phyloP scores from a whole-genome alignment of 2,113 vertebrate genomes.

The Paramormyrops kingsleyae region DNA sequence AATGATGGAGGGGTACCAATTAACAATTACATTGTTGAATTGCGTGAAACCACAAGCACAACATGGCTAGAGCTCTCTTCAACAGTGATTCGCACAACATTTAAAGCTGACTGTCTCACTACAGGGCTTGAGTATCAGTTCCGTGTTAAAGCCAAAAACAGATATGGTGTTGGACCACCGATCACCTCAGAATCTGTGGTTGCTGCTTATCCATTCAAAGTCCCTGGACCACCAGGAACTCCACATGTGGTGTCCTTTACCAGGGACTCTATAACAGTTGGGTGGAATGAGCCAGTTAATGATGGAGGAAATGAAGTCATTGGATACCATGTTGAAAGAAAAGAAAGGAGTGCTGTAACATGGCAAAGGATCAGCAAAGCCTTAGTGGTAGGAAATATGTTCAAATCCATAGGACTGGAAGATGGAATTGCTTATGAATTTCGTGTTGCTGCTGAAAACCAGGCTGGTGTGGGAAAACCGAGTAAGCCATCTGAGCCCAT shows the following conservation, averaged over 20 bases:
- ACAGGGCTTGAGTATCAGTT: slow-evolving; percentile 93
- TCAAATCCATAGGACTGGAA: slow-evolving; percentile 83
- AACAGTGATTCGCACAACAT: slow-evolving; percentile 83
- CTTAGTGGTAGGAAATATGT: slow-evolving; percentile 82
- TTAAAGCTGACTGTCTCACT: slow-evolving; percentile 80
- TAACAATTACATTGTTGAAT: slow-evolving; percentile 88
- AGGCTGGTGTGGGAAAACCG: slow-evolving; percentile 91
- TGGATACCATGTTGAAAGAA: slow-evolving; percentile 93
- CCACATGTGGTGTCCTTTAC: slow-evolving; percentile 83
- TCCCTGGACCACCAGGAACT: slow-evolving; percentile 90
- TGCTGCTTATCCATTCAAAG: slow-evolving; percentile 90
- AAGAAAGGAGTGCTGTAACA: slow-evolving; percentile 87
- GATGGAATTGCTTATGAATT: slow-evolving; percentile 95
- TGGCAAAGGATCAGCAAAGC: slow-evolving; percentile 88
- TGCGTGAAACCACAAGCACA: slow-evolving; percentile 85
- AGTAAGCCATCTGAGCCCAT: slow-evolving; percentile 89
- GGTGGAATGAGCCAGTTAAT: slow-evolving; percentile 89
- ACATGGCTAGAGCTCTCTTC: slow-evolving; percentile 84
- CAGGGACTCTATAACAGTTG: slow-evolving; percentile 90
- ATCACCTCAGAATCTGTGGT: slow-evolving; percentile 80
- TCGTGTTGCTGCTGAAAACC: slow-evolving; percentile 90
- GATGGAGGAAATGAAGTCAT: slow-evolving; percentile 93
- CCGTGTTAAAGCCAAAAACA: slow-evolving; percentile 92
- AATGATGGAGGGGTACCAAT: slow-evolving; percentile 94
- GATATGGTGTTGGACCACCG: slow-evolving; percentile 83